Base-by-base conservation (phyloP, 1,140 invertebrate genomes). In the Tetranychus cinnabarinus region DNA sequence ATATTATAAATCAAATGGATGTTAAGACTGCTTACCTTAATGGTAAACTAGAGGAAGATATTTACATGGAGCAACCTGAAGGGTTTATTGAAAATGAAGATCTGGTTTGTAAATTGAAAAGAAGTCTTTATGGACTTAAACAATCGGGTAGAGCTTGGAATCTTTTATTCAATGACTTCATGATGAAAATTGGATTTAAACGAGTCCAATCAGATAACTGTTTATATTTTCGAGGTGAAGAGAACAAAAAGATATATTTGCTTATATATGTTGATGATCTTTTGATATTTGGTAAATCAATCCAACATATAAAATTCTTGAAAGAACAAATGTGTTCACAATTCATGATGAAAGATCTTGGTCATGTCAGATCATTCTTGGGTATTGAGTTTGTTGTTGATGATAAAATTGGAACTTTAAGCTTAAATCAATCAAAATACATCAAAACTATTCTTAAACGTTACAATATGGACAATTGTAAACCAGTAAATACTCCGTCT, bases 141-240 rank as follows among this genome's bases (percentile, higher is more conserved):
- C 72, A 77, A 64, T 68, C 71, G 33, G 68, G 71, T 33, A 63
- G 69, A 37, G 66, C 64, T 12, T 76, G 72, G 72, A 70, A 74
- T 63, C 66, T 70, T 33, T 68, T 62, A 35, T 54, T 68, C 31
- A 23, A 36, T 35, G 33, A 47, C 13, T 64, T 62, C 47, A 23
- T 65, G 15, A 46, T 34, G 2, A 35, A 34, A 36, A 42, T 59
- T 56, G 52, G 34, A n/a, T 56, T 65, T 10, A 50, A 63, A 47
- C 45, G 58, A 56, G 50, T 46, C 45, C 34, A 46, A 10, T 47
- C 52, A 47, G 63, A 66, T 42, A 15, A 34, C 3, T 65, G 62
- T 61, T 15, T 65, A 1, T 66, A 61, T 56, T 7, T 34, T 42
- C 42, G 31, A 15, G 54, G 15, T 35, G 31, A 13, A 6, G 7